A percentile compares a stretch with the other conserved stretches of the same genome.
These are phyloP conservation scores for Adelphocoris suturalis DNA, from an alignment of 2,888 invertebrate genomes.

Conservation along the genomic window DNA sequence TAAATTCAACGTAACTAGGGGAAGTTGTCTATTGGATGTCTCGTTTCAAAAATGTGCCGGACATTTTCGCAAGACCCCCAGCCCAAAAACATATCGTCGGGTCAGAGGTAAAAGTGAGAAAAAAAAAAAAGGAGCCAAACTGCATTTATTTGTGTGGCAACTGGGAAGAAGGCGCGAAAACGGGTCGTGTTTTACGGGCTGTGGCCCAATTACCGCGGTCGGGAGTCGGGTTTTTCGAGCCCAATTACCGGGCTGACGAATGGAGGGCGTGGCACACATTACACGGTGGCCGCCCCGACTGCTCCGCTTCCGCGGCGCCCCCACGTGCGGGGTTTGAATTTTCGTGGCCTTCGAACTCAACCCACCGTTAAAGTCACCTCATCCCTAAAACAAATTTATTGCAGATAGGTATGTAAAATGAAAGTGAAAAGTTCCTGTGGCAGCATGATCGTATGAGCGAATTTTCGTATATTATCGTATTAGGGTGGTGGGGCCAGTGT, in stretches of 20 bases:
- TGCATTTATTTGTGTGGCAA: not conserved
- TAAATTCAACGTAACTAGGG: too few species aligned
- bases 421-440: too few species aligned
- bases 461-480: too few species aligned
- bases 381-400: not conserved
- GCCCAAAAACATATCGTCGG: too few species aligned
- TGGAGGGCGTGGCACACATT: constrained; percentile 39
- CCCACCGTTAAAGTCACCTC: not conserved
- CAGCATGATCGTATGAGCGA: too few species aligned
- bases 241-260: constrained; percentile 27
- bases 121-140: not conserved
- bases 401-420: too few species aligned
- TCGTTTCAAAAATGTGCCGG: too few species aligned
- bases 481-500: too few species aligned
- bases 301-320: constrained; percentile 29
- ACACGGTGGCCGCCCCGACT: not conserved
- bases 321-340: not conserved
- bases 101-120: too few species aligned
- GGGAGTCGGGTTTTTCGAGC: not conserved
- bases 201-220: constrained; percentile 13
- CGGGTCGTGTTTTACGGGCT: constrained; percentile 24
- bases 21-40: too few species aligned
- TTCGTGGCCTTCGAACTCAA: not conserved
- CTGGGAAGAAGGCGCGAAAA: constrained; percentile 25
- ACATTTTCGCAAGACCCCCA: too few species aligned